Base-by-base conservation (phyloP, 1,140 invertebrate genomes). In the Cheumatopsyche charites region DNA sequence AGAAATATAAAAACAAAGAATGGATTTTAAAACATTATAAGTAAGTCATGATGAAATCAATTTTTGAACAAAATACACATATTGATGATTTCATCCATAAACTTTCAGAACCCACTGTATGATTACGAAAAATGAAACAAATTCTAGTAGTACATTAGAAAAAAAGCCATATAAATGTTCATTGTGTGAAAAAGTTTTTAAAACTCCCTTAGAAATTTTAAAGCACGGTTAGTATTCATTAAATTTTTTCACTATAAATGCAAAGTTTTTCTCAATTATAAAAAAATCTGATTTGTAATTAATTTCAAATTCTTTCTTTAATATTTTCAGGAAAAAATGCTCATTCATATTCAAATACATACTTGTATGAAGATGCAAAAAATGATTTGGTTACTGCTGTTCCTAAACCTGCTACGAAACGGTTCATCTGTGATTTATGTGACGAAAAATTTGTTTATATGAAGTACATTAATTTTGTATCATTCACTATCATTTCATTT, bases 181-280 rank as follows among this genome's bases (percentile, higher is more conserved):
- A 19, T 76, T 84, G 12, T 90, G 88, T 77, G 83, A 81, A 70
- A 86, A 86, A 73, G 82, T 83, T 1, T 89, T 89, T 77, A 78
- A 79, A 58, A 79, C 80, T 71, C 76, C 79, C 36, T 72, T 79
- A 26, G 79, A 78, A 75, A 81, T 83, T 36, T 77, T 83, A 43
- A 81, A 82, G 58, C 83, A 84, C 45, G 83, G 83, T 83, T 52
- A 67, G 72, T 15, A 67, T 13, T 52, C 1, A 42, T 43, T 13
- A 42, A 21, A 19, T n/a, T 3, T 41, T 29, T 21, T 62, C 9
- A 21, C 6, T 25, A 62, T 19, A 25, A 5, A 15, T 21, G 5
- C 26, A 25, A 9, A 15, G 36, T 5, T 45, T 43, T 49, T 47
- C 9, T 45, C 5, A 21, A 49, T 5, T 69, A 19, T 26, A 3